Conservation (phyloP, 2,888 invertebrate species). For the Drepanosiphum platanoidis region DNA sequence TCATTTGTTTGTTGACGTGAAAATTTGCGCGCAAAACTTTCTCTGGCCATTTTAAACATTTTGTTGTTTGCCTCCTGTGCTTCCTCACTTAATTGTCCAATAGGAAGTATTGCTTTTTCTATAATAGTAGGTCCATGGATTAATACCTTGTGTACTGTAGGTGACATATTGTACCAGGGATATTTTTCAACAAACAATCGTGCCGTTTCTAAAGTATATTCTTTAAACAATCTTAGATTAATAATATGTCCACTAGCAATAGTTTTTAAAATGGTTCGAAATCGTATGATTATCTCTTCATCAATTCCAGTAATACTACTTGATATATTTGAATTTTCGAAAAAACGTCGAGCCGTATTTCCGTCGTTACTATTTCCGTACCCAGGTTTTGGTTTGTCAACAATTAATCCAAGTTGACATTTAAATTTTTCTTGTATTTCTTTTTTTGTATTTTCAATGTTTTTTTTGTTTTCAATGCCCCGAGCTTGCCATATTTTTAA, state of each 20-base stretch:
- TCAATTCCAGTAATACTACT: conserved; percentile 12
- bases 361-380: neutral
- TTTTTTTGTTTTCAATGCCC: neutral
- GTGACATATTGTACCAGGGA: too few species aligned
- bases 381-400: neutral
- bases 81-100: too few species aligned
- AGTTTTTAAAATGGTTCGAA: too few species aligned
- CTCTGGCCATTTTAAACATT: neutral
- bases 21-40: neutral
- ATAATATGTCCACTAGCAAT: too few species aligned
- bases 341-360: conserved; percentile 6
- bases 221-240: too few species aligned
- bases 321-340: conserved; percentile 1
- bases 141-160: too few species aligned
- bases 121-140: too few species aligned
- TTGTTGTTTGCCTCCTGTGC: neutral
- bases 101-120: too few species aligned
- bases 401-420: neutral
- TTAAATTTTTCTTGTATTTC: neutral
- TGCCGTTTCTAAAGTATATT: too few species aligned
- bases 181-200: too few species aligned
- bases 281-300: neutral
- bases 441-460: neutral
- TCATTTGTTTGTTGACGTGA: neutral
- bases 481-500: conserved; percentile 4